Evolutionary conservation across 2,113 vertebrate genomes (phyloP).

Genomic region (Odontophorus gujanensis): DNA sequence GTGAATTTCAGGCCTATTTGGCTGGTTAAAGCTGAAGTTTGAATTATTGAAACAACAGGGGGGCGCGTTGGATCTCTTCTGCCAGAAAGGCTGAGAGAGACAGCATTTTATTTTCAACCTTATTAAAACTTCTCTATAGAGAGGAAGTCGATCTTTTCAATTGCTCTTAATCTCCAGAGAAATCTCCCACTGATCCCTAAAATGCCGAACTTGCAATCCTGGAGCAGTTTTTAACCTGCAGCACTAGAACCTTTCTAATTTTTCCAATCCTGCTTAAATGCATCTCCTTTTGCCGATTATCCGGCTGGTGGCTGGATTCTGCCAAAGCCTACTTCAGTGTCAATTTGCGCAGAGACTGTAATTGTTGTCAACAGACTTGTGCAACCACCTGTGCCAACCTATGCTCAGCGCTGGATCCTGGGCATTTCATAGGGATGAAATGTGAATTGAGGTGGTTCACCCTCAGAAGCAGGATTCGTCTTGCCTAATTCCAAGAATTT

Average conservation of each 20-base stretch:
- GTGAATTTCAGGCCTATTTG: slow-evolving; percentile 66
- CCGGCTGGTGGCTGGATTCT: background rate
- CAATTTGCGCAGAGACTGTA: background rate
- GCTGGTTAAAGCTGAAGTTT: slow-evolving; percentile 57
- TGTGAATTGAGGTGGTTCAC: background rate
- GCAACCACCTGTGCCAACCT: background rate
- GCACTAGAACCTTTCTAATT: slow-evolving; percentile 10
- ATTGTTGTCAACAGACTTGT: background rate
- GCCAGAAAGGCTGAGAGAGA: slow-evolving; percentile 18
- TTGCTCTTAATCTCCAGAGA: slow-evolving; percentile 70
- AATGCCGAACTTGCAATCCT: slow-evolving; percentile 62
- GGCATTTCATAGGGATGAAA: background rate
- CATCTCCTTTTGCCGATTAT: slow-evolving; percentile 10
- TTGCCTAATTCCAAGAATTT: background rate
- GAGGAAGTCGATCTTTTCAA: slow-evolving; percentile 68
- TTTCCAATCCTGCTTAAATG: slow-evolving; percentile 36
- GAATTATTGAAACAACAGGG: slow-evolving; percentile 65
- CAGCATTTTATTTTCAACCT: slow-evolving; percentile 66
- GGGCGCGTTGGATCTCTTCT: slow-evolving; percentile 18
- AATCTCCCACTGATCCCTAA: slow-evolving; percentile 69
- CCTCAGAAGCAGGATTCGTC: background rate
- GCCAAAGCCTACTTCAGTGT: accelerated
- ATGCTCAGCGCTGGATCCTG: accelerated
- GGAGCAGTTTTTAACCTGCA: slow-evolving; percentile 54
- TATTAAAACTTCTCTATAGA: slow-evolving; percentile 71